Evolutionary conservation across 2,888 invertebrate species (phyloP).

Genomic region (Tachystola acroxantha): DNA sequence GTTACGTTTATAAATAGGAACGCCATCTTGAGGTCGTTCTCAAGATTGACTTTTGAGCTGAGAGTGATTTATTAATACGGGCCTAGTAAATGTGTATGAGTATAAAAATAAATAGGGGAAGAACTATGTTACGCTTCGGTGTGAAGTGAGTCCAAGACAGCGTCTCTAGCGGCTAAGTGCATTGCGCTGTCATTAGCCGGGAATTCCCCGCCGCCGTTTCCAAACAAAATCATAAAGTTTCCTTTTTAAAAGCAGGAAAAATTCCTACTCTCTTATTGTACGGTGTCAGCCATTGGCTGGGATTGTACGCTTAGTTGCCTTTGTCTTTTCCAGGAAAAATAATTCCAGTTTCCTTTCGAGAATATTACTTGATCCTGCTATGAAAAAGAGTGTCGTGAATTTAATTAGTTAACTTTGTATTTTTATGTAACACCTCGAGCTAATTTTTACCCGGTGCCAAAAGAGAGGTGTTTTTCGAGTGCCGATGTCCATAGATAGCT

Average conservation of each 20-base stretch:
- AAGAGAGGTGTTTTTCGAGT: too few relatives aligned
- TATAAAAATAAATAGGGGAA: too few relatives aligned
- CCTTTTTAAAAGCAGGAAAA: constrained; percentile 16
- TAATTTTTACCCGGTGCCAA: too few relatives aligned
- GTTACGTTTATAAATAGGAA: too few relatives aligned
- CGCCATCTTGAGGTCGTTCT: too few relatives aligned
- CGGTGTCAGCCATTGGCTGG: constrained; percentile 9
- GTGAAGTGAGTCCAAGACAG: too few relatives aligned
- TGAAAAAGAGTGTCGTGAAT: background rate
- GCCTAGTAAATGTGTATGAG: too few relatives aligned
- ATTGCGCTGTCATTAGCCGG: constrained; percentile 52
- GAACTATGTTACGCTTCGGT: constrained; percentile 20
- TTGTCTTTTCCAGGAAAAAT: background rate
- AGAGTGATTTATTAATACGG: too few relatives aligned
- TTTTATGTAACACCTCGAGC: too few relatives aligned
- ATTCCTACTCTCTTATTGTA: constrained; percentile 9
- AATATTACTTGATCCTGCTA: background rate
- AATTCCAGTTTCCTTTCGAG: background rate
- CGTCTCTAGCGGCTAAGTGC: constrained; percentile 40
- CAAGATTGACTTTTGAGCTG: too few relatives aligned
- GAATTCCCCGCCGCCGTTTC: constrained; percentile 29
- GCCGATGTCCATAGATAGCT: too few relatives aligned
- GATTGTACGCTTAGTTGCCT: background rate
- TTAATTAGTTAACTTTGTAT: too few relatives aligned
- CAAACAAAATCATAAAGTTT: constrained; percentile 34